Percentiles rank a stretch among this genome's conserved stretches.
Evolutionary conservation across 2,888 invertebrate genomes (phyloP).

Genomic region (Tupiocoris notatus): DNA sequence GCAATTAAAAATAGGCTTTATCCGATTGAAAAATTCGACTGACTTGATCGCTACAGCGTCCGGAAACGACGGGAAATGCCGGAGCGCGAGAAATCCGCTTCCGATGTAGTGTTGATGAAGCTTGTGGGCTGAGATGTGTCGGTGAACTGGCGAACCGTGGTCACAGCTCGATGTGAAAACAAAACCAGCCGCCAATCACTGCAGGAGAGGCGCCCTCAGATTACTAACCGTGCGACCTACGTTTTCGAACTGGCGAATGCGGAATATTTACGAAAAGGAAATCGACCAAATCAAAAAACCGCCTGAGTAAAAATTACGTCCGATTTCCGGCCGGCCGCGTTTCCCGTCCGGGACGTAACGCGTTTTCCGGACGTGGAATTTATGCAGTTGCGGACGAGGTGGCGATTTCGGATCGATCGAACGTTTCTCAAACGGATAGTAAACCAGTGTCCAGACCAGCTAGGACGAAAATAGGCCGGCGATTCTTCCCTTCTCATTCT

Average conservation of each 20-base stretch:
- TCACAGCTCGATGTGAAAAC: neutral
- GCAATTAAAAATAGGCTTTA: too few relatives aligned
- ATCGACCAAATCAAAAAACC: too few relatives aligned
- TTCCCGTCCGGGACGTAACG: too few relatives aligned
- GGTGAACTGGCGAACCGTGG: slow-evolving; percentile 28
- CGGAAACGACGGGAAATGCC: slow-evolving; percentile 11
- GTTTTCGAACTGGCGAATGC: slow-evolving; percentile 12
- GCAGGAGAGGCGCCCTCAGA: slow-evolving; percentile 19
- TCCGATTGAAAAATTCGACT: slow-evolving; percentile 7
- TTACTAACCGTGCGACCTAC: slow-evolving; percentile 27
- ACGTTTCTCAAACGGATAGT: slow-evolving; percentile 36
- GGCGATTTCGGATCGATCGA: neutral
- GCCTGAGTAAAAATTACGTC: too few relatives aligned
- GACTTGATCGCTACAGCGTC: slow-evolving; percentile 19
- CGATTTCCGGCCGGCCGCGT: too few relatives aligned
- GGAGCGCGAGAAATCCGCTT: slow-evolving; percentile 19
- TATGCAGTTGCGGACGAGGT: too few relatives aligned
- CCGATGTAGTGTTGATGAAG: slow-evolving; percentile 10
- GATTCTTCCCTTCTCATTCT: slow-evolving; percentile 7
- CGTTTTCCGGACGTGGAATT: too few relatives aligned
- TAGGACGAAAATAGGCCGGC: slow-evolving; percentile 35
- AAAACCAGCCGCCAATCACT: slow-evolving; percentile 39
- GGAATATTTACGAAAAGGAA: too few relatives aligned
- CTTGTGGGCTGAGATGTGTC: slow-evolving; percentile 31
- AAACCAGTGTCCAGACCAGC: slow-evolving; percentile 41